A percentile compares a stretch with the other conserved stretches of the same genome.
Conservation (phyloP, 1,140 invertebrate genomes). For the Drosophila tropicalis region DNA sequence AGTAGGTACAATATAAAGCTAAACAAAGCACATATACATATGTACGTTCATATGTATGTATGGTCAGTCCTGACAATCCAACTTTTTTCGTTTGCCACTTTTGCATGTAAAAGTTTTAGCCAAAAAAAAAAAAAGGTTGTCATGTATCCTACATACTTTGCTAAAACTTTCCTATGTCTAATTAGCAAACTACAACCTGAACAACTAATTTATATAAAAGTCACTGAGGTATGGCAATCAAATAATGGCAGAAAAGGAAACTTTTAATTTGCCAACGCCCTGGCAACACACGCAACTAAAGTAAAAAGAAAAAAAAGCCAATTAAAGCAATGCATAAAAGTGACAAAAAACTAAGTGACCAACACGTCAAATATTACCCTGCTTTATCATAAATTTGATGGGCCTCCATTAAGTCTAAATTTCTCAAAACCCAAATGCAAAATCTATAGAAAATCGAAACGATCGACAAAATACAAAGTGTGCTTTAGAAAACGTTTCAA, state of each 20-base stretch:
- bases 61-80: constrained; percentile 19
- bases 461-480: too few relatives aligned
- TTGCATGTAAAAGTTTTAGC: constrained; percentile 15
- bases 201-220: constrained; percentile 70
- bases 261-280: constrained; percentile 71
- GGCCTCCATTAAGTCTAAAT: too few relatives aligned
- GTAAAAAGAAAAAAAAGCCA: constrained; percentile 12
- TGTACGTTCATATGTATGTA: background rate
- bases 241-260: constrained; percentile 50
- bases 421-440: too few relatives aligned
- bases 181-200: constrained; percentile 60
- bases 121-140: constrained; percentile 37
- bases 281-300: constrained; percentile 52
- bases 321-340: constrained; percentile 13
- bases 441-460: too few relatives aligned
- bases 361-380: constrained; percentile 1
- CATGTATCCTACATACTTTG: constrained; percentile 37
- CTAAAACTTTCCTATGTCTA: constrained; percentile 66
- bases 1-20: constrained; percentile 8
- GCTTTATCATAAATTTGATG: background rate
- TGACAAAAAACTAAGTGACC: background rate
- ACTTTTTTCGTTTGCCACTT: constrained; percentile 31
- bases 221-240: constrained; percentile 49
- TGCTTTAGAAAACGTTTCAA: too few relatives aligned
- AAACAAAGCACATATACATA: constrained; percentile 3